Evolutionary conservation across 2,888 invertebrate species (phyloP).

Genomic region (Rapana venosa): DNA sequence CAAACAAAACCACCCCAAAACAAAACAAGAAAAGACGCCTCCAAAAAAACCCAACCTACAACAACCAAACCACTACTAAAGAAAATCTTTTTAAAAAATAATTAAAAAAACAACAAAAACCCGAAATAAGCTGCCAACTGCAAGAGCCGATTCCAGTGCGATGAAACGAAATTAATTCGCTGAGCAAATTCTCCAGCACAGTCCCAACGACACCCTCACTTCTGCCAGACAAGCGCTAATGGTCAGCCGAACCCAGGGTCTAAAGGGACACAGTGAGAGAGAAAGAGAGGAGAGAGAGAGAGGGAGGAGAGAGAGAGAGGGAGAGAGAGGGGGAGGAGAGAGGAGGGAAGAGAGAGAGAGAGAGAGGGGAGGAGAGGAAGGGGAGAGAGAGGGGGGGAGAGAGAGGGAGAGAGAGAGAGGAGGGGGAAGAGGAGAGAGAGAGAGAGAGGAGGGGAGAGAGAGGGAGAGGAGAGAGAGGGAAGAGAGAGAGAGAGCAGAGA

Average conservation of each 20-base stretch:
- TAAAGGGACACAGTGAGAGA: neutral
- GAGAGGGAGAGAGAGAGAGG: neutral
- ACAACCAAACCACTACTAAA: no score
- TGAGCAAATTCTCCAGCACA: neutral
- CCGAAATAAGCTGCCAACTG: neutral
- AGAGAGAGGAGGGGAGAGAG: neutral
- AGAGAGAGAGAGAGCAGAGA: neutral
- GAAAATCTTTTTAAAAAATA: no score
- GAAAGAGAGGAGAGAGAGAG: neutral
- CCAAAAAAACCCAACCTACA: no score
- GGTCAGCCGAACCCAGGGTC: neutral
- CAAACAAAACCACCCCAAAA: no score
- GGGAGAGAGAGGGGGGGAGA: neutral
- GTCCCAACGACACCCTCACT: neutral
- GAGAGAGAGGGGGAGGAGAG: slow-evolving; percentile 22
- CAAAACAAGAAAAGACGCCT: no score
- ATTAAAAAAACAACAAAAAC: no score
- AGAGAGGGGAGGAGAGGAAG: neutral
- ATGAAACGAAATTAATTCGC: slow-evolving; percentile 5
- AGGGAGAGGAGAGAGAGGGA: neutral
- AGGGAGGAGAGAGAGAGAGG: neutral
- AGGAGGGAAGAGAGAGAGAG: slow-evolving; percentile 13
- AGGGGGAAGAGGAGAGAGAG: neutral
- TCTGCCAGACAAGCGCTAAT: neutral
- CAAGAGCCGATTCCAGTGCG: neutral